Percentiles rank a stretch among this genome's conserved stretches.
Conservation (phyloP, 2,888 invertebrate genomes). For the Euphydryas editha region DNA sequence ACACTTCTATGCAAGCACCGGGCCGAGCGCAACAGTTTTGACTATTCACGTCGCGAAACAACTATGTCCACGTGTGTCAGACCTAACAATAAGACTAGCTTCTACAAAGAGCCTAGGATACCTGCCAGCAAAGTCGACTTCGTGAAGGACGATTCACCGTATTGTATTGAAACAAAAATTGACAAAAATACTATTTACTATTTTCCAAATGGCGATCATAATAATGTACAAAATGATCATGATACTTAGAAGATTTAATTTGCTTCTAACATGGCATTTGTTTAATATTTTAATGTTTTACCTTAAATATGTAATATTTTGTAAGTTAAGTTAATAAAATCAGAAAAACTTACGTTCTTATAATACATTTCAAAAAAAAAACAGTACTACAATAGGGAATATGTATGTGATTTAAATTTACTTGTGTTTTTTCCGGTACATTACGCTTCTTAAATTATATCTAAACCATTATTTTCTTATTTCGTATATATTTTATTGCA, state of each 20-base stretch:
- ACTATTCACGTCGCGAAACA: constrained; percentile 81
- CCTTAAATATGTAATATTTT: too few relatives aligned
- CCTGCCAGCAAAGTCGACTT: constrained; percentile 66
- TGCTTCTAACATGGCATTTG: too few relatives aligned
- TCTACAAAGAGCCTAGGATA: constrained; percentile 59
- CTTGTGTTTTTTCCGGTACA: too few relatives aligned
- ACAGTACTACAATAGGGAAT: too few relatives aligned
- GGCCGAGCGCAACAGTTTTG: constrained; percentile 72
- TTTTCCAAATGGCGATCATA: constrained; percentile 35
- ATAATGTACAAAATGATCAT: constrained; percentile 1
- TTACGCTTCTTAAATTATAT: too few relatives aligned
- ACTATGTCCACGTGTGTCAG: constrained; percentile 51
- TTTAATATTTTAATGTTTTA: too few relatives aligned
- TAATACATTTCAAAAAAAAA: too few relatives aligned
- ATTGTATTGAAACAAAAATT: constrained; percentile 51
- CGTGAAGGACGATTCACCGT: constrained; percentile 64
- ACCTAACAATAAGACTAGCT: constrained; percentile 45
- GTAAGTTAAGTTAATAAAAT: too few relatives aligned
- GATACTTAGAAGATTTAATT: not conserved
- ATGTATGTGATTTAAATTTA: too few relatives aligned
- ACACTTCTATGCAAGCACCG: constrained; percentile 85
- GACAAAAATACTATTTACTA: constrained; percentile 43
- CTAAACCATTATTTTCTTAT: too few relatives aligned
- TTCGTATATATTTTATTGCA: too few relatives aligned
- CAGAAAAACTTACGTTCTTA: too few relatives aligned